These are phyloP conservation scores for Charaxes varanes DNA, from an alignment of 1,140 invertebrate genomes.

Conservation along the genomic window DNA sequence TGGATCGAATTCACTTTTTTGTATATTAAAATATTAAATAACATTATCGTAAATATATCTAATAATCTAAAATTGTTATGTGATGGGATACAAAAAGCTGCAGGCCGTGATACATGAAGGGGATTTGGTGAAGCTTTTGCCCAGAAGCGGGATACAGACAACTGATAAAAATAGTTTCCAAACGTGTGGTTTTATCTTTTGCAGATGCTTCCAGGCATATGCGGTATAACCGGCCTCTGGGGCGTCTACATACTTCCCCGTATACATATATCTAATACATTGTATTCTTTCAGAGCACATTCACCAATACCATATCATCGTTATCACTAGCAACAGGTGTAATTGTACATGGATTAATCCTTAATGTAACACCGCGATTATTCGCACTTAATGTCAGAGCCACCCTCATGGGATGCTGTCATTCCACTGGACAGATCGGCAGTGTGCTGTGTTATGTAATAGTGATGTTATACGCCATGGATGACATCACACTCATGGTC, in stretches of 20 bases:
- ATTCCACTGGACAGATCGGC: slow-evolving; percentile 45
- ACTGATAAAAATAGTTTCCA: too few relatives aligned
- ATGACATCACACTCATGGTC: slow-evolving; percentile 23
- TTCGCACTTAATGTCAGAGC: slow-evolving; percentile 48
- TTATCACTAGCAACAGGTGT: slow-evolving; percentile 37
- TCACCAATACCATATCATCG: slow-evolving; percentile 23
- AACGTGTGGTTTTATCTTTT: too few relatives aligned
- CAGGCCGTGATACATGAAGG: too few relatives aligned
- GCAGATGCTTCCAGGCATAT: slow-evolving; percentile 48
- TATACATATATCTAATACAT: too few relatives aligned
- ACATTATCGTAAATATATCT: too few relatives aligned
- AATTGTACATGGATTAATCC: slow-evolving; percentile 32
- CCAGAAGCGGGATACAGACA: too few relatives aligned
- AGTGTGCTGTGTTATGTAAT: slow-evolving; percentile 43
- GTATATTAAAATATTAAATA: slow-evolving; percentile 2
- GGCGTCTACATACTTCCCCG: too few relatives aligned
- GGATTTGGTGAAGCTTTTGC: too few relatives aligned
- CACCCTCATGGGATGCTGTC: slow-evolving; percentile 45
- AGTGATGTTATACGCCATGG: slow-evolving; percentile 24
- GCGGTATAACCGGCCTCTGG: slow-evolving; percentile 44
- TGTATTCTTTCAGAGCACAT: slow-evolving; percentile 29
- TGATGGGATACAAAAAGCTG: too few relatives aligned
- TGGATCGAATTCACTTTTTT: too few relatives aligned
- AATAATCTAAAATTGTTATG: too few relatives aligned
- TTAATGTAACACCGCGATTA: slow-evolving; percentile 51